phyloP scores from a whole-genome alignment of 2,888 invertebrate species.

The Drosophila colorata region DNA sequence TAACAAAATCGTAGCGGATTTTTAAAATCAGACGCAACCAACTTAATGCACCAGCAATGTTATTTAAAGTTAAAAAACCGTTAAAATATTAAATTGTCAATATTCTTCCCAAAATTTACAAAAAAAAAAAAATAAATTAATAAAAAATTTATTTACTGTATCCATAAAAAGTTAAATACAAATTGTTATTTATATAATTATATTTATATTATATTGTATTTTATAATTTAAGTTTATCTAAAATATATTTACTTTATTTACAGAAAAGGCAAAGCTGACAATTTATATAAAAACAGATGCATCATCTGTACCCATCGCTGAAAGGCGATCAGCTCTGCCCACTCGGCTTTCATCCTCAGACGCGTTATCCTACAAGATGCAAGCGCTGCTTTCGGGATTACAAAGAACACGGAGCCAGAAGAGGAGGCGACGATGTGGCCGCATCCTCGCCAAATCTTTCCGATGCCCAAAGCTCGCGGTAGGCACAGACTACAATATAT shows the following conservation, averaged over 20 bases:
- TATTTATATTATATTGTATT: no score
- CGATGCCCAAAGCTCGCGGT: conserved; percentile 88
- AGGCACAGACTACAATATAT: conserved; percentile 8
- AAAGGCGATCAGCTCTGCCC: conserved; percentile 96
- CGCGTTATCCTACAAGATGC: conserved; percentile 96
- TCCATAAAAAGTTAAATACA: no score
- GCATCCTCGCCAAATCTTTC: conserved; percentile 93
- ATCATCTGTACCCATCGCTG: conserved; percentile 86
- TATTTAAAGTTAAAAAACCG: no score
- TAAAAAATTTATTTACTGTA: not conserved
- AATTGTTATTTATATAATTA: no score
- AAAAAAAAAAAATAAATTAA: not conserved
- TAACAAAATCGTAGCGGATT: not conserved
- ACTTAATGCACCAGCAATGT: no score
- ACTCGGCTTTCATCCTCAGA: conserved; percentile 97
- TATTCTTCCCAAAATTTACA: no score
- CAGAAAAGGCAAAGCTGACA: conserved; percentile 70
- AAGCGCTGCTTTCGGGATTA: conserved; percentile 97
- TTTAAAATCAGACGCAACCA: not conserved
- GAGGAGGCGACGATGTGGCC: conserved; percentile 90
- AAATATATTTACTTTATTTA: not conserved
- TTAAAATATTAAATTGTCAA: no score
- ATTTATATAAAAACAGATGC: conserved; percentile 81
- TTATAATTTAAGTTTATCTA: no score
- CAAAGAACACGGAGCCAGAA: conserved; percentile 93